Evolutionary conservation across 2,113 vertebrate genomes (phyloP).

Genomic region (Stegastes partitus): DNA sequence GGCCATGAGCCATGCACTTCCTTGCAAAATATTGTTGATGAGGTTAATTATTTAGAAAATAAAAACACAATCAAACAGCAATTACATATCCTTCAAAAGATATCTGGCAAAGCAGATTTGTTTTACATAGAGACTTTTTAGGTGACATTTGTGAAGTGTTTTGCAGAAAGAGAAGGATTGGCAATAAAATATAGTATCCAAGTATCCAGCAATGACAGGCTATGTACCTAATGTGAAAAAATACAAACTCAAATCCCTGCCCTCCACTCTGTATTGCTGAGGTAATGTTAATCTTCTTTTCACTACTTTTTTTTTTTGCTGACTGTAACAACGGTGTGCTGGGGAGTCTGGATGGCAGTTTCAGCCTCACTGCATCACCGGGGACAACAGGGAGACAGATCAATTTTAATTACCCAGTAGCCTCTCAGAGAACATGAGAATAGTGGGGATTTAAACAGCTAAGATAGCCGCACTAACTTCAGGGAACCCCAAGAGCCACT

Average conservation of each 20-base stretch:
- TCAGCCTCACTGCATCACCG: conserved; percentile 21
- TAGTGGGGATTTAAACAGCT: conserved; percentile 72
- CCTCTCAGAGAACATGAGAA: conserved; percentile 56
- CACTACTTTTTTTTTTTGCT: conserved; percentile 19
- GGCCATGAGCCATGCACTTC: not conserved
- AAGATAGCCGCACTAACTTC: conserved; percentile 48
- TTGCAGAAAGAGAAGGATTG: not conserved
- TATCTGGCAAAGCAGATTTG: not conserved
- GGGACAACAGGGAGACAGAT: conserved; percentile 58
- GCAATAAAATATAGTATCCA: conserved; percentile 2
- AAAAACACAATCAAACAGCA: conserved; percentile 13
- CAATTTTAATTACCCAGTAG: conserved; percentile 76
- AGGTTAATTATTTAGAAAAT: too few species aligned
- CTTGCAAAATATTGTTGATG: too few species aligned
- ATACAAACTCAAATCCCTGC: not conserved
- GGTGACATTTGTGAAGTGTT: not conserved
- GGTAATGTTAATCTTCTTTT: not conserved
- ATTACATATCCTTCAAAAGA: not conserved
- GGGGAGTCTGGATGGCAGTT: not conserved
- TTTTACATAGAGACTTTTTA: not conserved
- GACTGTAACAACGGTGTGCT: conserved; percentile 2
- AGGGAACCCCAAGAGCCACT: conserved; percentile 35
- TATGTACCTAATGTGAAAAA: not conserved
- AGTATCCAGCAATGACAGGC: not conserved
- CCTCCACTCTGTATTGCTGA: not conserved